Percentiles rank a stretch among this genome's conserved stretches.
Conservation (phyloP, 2,797 vertebrate species). For the Sebastes hopkinsi region DNA sequence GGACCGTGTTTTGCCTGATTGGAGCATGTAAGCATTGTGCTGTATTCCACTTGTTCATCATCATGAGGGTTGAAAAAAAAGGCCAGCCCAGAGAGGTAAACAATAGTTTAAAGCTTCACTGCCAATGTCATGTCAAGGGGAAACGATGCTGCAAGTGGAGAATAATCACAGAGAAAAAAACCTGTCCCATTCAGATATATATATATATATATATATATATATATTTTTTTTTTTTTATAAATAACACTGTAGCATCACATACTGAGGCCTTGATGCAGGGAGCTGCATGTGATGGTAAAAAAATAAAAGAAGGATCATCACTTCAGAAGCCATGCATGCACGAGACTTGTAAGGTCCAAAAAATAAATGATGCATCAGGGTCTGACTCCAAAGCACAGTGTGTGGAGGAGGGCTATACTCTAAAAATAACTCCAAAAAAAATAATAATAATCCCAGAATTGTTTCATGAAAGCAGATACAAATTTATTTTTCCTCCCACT, state of each 20-base stretch:
- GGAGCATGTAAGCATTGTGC: conserved; percentile 8
- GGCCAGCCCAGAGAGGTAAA: conserved; percentile 14
- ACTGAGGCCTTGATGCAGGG: background rate
- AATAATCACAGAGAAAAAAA: background rate
- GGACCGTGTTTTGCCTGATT: conserved; percentile 27
- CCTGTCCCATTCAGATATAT: background rate
- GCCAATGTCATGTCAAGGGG: conserved; percentile 74
- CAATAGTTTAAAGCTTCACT: conserved; percentile 27
- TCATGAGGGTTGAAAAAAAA: background rate
- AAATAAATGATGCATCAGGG: conserved; percentile 4
- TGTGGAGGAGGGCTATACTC: background rate
- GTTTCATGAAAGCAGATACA: background rate
- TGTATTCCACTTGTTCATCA: conserved; percentile 35
- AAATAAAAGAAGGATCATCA: conserved; percentile 7
- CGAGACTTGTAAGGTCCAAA: background rate
- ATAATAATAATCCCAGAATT: background rate
- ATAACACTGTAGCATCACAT: background rate
- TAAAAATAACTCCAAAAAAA: background rate
- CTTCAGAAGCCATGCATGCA: conserved; percentile 13
- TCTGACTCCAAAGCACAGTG: background rate
- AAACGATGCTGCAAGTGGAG: conserved; percentile 25
- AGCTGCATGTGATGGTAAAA: conserved; percentile 26
- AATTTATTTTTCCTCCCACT: background rate
- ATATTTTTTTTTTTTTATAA: too few species aligned
- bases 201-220: too few species aligned